Conservation (phyloP, 1,140 invertebrate genomes). For the Dolichoris vasculosae region DNA sequence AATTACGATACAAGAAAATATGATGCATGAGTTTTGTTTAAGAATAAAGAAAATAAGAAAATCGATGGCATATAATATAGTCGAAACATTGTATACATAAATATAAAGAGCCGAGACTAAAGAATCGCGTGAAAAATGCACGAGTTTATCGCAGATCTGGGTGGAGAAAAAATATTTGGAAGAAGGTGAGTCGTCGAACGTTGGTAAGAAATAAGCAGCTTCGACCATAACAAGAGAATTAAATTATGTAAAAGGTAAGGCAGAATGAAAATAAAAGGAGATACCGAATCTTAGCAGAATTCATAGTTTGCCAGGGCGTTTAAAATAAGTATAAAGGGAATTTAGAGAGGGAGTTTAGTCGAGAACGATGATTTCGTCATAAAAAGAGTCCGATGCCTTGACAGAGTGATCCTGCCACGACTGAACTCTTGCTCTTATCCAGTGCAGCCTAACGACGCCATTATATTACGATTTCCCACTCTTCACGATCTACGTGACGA, state of each 20-base stretch:
- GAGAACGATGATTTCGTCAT: constrained; percentile 6
- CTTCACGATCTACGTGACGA: not conserved
- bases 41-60: no score
- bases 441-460: not conserved
- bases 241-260: not conserved
- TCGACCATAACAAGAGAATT: not conserved
- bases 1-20: no score
- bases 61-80: no score
- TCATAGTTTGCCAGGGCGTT: no score
- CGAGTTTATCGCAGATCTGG: not conserved
- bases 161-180: not conserved
- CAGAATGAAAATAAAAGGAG: not conserved
- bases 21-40: no score
- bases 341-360: not conserved
- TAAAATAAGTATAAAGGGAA: not conserved
- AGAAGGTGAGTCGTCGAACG: not conserved
- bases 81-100: not conserved
- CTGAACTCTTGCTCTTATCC: not conserved
- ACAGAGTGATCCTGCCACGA: not conserved
- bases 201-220: not conserved
- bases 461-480: constrained; percentile 21
- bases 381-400: not conserved
- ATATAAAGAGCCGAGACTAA: not conserved
- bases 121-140: not conserved
- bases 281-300: no score